These are phyloP conservation scores for Panopea generosa DNA, from an alignment of 2,888 invertebrate genomes.

Conservation along the genomic window DNA sequence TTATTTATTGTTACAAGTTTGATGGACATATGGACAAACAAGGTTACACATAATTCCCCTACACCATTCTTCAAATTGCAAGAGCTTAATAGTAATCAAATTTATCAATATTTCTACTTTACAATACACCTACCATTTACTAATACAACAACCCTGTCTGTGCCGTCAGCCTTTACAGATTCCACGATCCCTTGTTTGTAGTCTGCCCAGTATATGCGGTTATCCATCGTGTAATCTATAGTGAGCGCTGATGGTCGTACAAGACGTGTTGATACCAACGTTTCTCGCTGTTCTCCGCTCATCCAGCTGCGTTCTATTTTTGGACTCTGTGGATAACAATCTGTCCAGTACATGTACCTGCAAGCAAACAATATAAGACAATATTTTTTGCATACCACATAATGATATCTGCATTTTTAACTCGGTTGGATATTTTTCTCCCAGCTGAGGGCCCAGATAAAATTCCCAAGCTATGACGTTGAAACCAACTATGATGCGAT, in stretches of 20 bases:
- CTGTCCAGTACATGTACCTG: constrained; percentile 96
- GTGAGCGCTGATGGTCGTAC: constrained; percentile 93
- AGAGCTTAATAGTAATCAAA: too few relatives aligned
- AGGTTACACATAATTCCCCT: too few relatives aligned
- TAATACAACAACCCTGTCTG: constrained; percentile 66
- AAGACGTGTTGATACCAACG: constrained; percentile 91
- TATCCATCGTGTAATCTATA: constrained; percentile 91
- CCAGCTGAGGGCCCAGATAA: background rate
- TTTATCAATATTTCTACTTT: too few relatives aligned
- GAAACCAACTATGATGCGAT: too few relatives aligned
- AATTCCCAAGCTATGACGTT: too few relatives aligned
- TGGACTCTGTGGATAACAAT: constrained; percentile 95
- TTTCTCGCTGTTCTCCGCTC: constrained; percentile 95
- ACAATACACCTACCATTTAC: too few relatives aligned
- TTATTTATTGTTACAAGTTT: too few relatives aligned
- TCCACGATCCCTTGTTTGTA: constrained; percentile 88
- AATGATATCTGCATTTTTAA: too few relatives aligned
- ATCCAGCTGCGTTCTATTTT: constrained; percentile 97
- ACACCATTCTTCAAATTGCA: too few relatives aligned
- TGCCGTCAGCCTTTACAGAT: constrained; percentile 82
- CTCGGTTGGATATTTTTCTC: background rate
- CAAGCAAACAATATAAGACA: constrained; percentile 8
- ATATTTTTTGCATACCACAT: background rate
- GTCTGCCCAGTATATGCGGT: constrained; percentile 98
- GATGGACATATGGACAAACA: too few relatives aligned